Evolutionary conservation across 2,797 vertebrate species (phyloP).

Genomic region (Galagoides demidoff): DNA sequence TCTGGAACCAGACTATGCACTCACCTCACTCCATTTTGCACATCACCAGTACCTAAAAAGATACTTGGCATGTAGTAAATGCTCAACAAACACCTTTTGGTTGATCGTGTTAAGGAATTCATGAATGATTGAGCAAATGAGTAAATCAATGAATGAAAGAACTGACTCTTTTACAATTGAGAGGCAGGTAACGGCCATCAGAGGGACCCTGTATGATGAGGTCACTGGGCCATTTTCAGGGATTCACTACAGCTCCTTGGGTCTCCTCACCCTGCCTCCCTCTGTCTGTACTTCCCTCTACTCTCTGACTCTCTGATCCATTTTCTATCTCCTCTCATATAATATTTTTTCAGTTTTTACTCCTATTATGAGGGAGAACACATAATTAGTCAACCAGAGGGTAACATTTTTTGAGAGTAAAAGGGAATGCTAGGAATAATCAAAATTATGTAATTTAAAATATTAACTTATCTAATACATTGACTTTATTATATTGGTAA

Average conservation of each 20-base stretch:
- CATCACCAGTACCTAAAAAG: background rate
- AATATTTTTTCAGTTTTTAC: background rate
- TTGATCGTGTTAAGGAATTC: background rate
- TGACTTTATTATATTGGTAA: background rate
- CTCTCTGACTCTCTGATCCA: background rate
- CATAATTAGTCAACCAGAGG: background rate
- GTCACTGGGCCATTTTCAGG: background rate
- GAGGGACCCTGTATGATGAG: background rate
- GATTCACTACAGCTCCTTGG: background rate
- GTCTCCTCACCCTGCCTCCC: background rate
- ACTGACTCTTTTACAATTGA: background rate
- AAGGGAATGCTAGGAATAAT: background rate
- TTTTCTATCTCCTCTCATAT: background rate
- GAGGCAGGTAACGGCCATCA: background rate
- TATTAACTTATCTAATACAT: background rate
- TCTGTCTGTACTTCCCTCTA: background rate
- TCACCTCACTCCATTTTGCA: background rate
- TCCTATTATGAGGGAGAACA: background rate
- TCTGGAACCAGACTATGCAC: background rate
- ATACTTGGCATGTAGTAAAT: background rate
- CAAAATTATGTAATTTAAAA: slow-evolving; percentile 24
- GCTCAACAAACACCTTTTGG: background rate
- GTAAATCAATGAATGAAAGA: background rate
- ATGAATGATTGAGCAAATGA: background rate
- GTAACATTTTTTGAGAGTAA: background rate